Base-by-base conservation (phyloP, 2,797 vertebrate species). In the Coracias cyanogaster region DNA sequence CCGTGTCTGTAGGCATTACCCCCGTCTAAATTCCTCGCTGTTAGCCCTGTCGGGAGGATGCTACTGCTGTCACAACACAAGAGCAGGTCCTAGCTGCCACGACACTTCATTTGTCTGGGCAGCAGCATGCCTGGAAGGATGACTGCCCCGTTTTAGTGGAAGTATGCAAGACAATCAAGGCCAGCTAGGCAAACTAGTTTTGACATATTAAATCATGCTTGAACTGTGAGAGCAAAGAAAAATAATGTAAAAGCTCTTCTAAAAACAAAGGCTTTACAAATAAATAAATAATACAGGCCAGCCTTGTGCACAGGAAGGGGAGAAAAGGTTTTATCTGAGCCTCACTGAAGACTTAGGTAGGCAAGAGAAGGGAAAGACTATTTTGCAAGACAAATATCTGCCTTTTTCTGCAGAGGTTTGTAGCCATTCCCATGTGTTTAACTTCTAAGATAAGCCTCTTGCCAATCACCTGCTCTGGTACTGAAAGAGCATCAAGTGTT, bases 141-240 rank as follows among this genome's bases (percentile, higher is more conserved):
- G 79, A 93, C 89, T 94, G 93, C 94, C 90, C 80, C 77, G 85
- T 84, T 96, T 95, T 96, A 90, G 97, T 92, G 94, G 55, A 97
- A 98, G 98, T 96, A 96, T 98, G 97, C 97, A 97, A 98, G 96
- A 97, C 97, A 98, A 97, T 98, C 98, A 98, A 96, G 89, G 55
- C 67, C 90, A 73, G 96, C 97, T 97, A 96, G 96, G 96, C 96
- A 98, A 98, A 98, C 88, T 49, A 90, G 96, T 98, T 98, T 98
- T 98, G 98, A 98, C 98, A 95, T 96, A 97, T 97, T 98, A 98
- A 98, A 98, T 98, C 98, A 98, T 97, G 97, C 98, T 98, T 98
- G 97, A 98, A 98, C 95, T 88, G 95, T 86, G 82, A 98, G 94
- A 97, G 97, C 90, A 97, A 95, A 98, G 67, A 73, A 97, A 98